phyloP scores from a whole-genome alignment of 2,113 vertebrate species.

The Stomatorhinus ivindoensis region DNA sequence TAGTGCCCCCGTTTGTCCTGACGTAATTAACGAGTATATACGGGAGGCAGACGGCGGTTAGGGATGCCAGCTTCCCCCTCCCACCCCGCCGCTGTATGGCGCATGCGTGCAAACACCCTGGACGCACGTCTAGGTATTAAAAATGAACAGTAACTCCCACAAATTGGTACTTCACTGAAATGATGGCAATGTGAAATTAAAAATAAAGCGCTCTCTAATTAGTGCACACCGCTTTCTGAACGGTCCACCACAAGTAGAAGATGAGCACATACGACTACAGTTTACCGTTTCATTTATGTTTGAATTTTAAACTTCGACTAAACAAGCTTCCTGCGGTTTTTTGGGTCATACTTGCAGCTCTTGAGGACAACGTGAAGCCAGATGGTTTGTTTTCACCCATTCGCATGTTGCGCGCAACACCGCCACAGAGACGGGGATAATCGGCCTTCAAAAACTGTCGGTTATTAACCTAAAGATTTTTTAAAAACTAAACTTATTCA shows the following conservation, averaged over 20 bases:
- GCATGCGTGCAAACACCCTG: background rate
- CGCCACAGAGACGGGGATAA: background rate
- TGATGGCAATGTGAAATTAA: background rate
- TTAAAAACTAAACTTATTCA: background rate
- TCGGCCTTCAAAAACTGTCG: background rate
- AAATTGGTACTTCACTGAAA: background rate
- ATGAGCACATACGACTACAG: background rate
- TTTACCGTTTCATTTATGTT: background rate
- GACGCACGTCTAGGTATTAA: background rate
- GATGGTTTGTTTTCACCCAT: background rate
- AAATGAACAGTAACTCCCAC: background rate
- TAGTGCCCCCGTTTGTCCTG: background rate
- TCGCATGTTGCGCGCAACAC: background rate
- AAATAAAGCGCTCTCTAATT: background rate
- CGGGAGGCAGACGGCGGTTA: background rate
- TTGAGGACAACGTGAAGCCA: background rate
- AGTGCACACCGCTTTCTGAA: background rate
- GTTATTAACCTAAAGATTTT: background rate
- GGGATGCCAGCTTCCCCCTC: background rate
- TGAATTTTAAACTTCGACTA: background rate
- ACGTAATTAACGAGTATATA: background rate
- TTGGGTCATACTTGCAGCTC: background rate
- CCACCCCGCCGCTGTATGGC: background rate
- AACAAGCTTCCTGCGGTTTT: background rate
- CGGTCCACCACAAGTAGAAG: background rate